Base-by-base conservation (phyloP, 2,113 vertebrate genomes). In the Mustela lutreola region DNA sequence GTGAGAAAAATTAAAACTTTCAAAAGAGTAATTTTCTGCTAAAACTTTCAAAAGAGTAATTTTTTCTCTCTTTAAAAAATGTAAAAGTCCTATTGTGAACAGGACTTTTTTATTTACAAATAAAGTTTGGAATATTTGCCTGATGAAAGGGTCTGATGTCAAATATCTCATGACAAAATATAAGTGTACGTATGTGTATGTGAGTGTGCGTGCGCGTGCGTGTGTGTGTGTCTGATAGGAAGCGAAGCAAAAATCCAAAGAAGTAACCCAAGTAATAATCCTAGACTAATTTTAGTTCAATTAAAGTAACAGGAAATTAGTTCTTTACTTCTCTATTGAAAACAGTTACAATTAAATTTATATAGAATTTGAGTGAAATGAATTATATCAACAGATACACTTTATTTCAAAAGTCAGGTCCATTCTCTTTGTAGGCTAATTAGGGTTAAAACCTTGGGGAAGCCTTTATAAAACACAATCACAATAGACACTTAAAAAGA, bases 321-420 rank as follows among this genome's bases (percentile, higher is more conserved):
- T 53, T 87, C 19, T 88, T 95, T 93, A 91, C 65, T 86, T 80
- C 10, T 73, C 45, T 48, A 48, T n/a, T 89, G 18, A 58, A 67
- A 33, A 85, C 28, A 93, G 15, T 76, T 95, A 60, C 19, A 79
- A 70, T 70, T 94, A 87, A 60, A 87, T 36, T 70, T 78, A 14
- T 53, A 39, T 9, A 73, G 28, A 89, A 88, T 62, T 45, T 63
- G 39, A 86, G n/a, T 96, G 24, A 89, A 67, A 89, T 94, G 75
- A 94, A 85, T 81, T 24, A 45, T 63, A 80, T 85, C 33, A 85
- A 75, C 28, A 80, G 28, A 45, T 56, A 50, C 12, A 53, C 9
- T 83, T 87, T 89, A 36, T 85, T 86, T 97, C 31, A 65, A 92
- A 95, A 65, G 11, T 48, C 78, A 80, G 60, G 85, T 92, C 7